phyloP scores from a whole-genome alignment of 2,888 invertebrate genomes.

The Himalopsyche tibetana region DNA sequence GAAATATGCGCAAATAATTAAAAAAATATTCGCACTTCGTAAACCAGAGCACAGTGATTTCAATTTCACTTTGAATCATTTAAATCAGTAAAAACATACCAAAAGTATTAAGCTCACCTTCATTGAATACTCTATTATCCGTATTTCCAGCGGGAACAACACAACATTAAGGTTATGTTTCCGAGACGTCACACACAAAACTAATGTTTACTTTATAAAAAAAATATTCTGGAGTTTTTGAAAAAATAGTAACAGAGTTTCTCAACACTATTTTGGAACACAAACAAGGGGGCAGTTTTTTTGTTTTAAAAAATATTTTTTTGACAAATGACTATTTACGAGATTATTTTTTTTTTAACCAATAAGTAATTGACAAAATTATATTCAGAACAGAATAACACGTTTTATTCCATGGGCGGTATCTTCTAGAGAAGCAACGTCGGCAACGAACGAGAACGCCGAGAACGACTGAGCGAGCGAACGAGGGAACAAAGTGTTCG shows the following conservation, averaged over 20 bases:
- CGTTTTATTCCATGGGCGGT: not conserved
- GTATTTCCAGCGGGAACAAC: not conserved
- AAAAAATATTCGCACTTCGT: not conserved
- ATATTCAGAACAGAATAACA: not conserved
- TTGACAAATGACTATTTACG: not conserved
- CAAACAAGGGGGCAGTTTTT: not conserved
- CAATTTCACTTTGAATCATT: not conserved
- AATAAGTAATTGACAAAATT: not conserved
- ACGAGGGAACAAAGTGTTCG: slow-evolving; percentile 61
- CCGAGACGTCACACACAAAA: slow-evolving; percentile 54
- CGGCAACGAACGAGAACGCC: slow-evolving; percentile 42
- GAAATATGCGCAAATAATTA: too few relatives aligned
- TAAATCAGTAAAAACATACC: not conserved
- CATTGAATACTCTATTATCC: slow-evolving; percentile 5
- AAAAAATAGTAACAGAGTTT: slow-evolving; percentile 11
- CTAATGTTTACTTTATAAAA: slow-evolving; percentile 47
- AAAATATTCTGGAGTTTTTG: slow-evolving; percentile 12
- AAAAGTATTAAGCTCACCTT: not conserved
- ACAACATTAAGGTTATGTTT: slow-evolving; percentile 55
- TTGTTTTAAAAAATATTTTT: not conserved
- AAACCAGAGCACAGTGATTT: not conserved
- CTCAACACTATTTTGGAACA: slow-evolving; percentile 16
- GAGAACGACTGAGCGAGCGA: slow-evolving; percentile 45
- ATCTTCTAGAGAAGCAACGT: not conserved
- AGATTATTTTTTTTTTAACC: not conserved